Base-by-base conservation (phyloP, 2,888 invertebrate genomes). In the Eupithecia insigniata region DNA sequence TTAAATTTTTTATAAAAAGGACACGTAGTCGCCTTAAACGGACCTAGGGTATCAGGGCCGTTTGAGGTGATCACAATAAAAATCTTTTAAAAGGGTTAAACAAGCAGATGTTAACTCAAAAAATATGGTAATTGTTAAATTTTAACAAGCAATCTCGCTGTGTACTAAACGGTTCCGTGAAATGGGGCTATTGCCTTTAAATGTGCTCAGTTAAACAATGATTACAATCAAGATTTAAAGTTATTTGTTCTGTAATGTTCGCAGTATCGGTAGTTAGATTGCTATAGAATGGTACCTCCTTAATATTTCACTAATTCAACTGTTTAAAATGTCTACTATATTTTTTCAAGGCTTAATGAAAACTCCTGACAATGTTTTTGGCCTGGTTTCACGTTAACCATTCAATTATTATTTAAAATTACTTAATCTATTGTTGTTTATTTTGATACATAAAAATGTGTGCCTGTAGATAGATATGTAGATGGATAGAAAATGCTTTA, bases 211-310 rank as follows among this genome's bases (percentile, higher is more conserved):
- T 87, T 86, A 88, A 87, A 89, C 87, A 89, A 85, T 87, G 90
- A 90, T 91, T 89, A 87, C 83, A 87, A 91, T 90, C 90, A 84
- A 80, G 86, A 91, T 90, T 91, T 90, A 90, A 86, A 88, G 85
- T 90, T 88, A 91, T 90, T 90, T 89, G 86, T 86, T 86, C 84
- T 85, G 85, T 85, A 87, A 88, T 86, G 88, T 82, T 89, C 89
- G 88, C 87, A 83, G 84, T 83, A 86, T 85, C 86, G 82, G 85
- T 85, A 69, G 46, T 62, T 30, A 61, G 65, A 68, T 70, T 66
- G 36, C 68, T 65, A 68, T 71, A 10, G 10, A 74, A 71, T 74
- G 62, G 61, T 66, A 71, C 30, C 62, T 55, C 46, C 62, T 66
- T 62, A 32, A 55, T 55, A 70, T 67, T 64, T 62, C 32, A 36